Evolutionary conservation across 2,888 invertebrate genomes (phyloP), one percentile per base, ranked within the genome.

Genomic region (Tachina grossa): DNA sequence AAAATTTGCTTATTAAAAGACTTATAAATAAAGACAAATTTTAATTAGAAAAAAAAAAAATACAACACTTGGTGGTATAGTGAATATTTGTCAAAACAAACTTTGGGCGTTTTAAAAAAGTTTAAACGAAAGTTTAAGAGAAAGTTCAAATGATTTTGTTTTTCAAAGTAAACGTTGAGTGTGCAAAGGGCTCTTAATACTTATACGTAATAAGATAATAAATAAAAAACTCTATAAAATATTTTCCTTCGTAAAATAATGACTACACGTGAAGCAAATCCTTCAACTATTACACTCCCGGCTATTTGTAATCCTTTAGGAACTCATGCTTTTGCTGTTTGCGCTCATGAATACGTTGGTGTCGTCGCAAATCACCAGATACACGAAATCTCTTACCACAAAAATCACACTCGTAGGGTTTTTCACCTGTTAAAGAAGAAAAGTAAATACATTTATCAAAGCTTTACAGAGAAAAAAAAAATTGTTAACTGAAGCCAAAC

Each of bases 381-480:
- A 96, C 96, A 8, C 97, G 94, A 93, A 98, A 98, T 41, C 95
- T 95, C 90, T 97, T 97, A 0, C 95, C 95, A 91, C 97, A 97
- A 0, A 96, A 93, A 1, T 94, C 93, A 89, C 97, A 97, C 9
- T 95, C 94, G 92, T 96, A 95, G 0, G 97, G 97, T 87, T 96
- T 96, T 90, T 96, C 96, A 4, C 96, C 95, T 95, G 57, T 6
- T 79, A 74, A 9, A 13, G 14, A 41, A 22, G 14, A 45, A 47
- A n/a, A 59, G 13, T 55, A n/a, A 59, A 16, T 55, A n/a, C 14
- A 63, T 14, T 49, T 49, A 49, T 13, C 6, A 1, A 49, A 49
- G 5, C 13, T 49, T 49, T 49, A 14, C 0, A 31, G 31, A 6
- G 6, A 5, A 31, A 31, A 6, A 31, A 31, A 31, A 31, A 31